Conservation (phyloP, 2,888 invertebrate species). For the Drosophila quinaria region DNA sequence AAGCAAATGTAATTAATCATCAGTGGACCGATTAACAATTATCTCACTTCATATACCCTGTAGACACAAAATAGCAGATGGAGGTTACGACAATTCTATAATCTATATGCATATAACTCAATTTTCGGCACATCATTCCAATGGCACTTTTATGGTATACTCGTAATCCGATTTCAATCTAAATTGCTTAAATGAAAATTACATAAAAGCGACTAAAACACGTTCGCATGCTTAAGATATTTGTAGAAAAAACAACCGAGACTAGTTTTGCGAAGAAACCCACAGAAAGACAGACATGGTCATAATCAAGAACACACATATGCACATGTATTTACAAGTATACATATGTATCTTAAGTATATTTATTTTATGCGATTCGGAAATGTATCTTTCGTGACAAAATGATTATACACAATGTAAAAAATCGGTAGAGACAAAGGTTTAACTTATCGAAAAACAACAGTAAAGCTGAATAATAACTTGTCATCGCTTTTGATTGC, state of each 20-base stretch:
- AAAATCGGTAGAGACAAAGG: conserved; percentile 9
- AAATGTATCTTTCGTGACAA: conserved; percentile 33
- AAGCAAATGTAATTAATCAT: neutral
- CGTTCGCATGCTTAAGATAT: conserved; percentile 21
- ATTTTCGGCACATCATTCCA: conserved; percentile 23
- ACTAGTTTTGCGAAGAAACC: conserved; percentile 24
- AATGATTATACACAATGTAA: conserved; percentile 10
- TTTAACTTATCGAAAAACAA: conserved; percentile 26
- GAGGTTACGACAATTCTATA: neutral
- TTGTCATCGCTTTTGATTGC: conserved; percentile 46
- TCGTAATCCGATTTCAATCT: conserved; percentile 21
- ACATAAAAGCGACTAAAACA: conserved; percentile 24
- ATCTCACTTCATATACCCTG: neutral
- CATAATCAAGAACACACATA: conserved; percentile 27
- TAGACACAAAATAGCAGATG: neutral
- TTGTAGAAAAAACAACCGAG: conserved; percentile 7
- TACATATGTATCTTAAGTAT: neutral
- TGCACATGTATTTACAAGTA: neutral
- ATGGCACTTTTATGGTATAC: conserved; percentile 13
- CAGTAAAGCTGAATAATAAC: conserved; percentile 28
- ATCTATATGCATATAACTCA: conserved; percentile 3
- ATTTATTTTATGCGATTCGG: conserved; percentile 22
- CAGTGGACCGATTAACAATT: neutral
- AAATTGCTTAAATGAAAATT: conserved; percentile 26
- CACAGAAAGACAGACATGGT: conserved; percentile 25